phyloP scores from a whole-genome alignment of 2,888 invertebrate genomes.

The Platynereis dumerilii region DNA sequence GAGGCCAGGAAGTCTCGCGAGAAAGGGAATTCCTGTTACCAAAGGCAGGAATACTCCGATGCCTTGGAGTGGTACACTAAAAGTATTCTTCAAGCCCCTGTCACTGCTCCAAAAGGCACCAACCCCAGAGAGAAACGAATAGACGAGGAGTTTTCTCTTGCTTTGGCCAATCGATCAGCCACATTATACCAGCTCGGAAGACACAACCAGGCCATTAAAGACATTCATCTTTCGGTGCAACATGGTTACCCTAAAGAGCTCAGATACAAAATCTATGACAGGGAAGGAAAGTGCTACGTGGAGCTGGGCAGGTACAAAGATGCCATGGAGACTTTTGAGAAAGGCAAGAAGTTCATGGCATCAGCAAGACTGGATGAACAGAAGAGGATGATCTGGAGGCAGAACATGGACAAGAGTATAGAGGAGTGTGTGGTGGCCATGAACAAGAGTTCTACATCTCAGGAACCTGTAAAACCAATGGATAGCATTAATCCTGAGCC shows the following conservation, averaged over 20 bases:
- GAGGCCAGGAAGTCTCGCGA: constrained; percentile 30
- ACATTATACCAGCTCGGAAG: constrained; percentile 52
- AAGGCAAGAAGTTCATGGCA: constrained; percentile 39
- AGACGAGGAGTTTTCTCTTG: constrained; percentile 32
- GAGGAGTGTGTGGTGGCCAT: background rate
- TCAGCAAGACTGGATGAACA: constrained; percentile 37
- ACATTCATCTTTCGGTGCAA: constrained; percentile 55
- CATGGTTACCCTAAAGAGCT: constrained; percentile 72
- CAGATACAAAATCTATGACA: constrained; percentile 72
- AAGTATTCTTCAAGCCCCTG: constrained; percentile 31
- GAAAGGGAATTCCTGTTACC: constrained; percentile 38
- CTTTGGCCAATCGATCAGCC: constrained; percentile 47
- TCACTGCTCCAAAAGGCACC: background rate
- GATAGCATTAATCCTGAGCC: background rate
- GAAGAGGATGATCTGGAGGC: constrained; percentile 23
- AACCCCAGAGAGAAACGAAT: constrained; percentile 2
- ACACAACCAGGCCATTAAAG: constrained; percentile 49
- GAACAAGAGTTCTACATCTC: background rate
- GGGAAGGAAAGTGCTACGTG: constrained; percentile 72
- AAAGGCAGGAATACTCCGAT: constrained; percentile 32
- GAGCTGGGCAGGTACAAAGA: constrained; percentile 66
- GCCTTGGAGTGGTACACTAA: constrained; percentile 34
- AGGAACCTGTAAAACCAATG: background rate
- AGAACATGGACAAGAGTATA: constrained; percentile 20
- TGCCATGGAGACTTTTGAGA: constrained; percentile 57